A percentile compares a stretch with the other conserved stretches of the same genome.
Conservation (phyloP, 2,888 invertebrate species). For the Laothoe populi region DNA sequence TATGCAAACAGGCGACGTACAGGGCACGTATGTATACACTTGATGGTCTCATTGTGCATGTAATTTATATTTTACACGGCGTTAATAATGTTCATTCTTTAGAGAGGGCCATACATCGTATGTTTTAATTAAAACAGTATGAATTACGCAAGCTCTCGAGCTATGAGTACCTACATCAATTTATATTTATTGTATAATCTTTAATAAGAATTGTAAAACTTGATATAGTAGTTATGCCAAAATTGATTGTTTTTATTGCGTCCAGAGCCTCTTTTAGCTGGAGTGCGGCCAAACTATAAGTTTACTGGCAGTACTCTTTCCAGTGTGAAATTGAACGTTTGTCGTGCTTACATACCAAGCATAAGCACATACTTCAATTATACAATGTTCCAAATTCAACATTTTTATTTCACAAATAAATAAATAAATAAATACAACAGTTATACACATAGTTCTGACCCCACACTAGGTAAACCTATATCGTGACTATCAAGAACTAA, state of each 20-base stretch:
- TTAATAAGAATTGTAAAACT: slow-evolving; percentile 11
- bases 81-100: slow-evolving; percentile 25
- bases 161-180: background rate
- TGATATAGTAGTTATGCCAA: slow-evolving; percentile 28
- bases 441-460: no score
- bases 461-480: no score
- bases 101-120: slow-evolving; percentile 22
- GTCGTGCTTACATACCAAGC: slow-evolving; percentile 8
- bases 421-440: no score
- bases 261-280: slow-evolving; percentile 42
- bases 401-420: no score
- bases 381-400: background rate
- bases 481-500: no score
- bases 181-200: background rate
- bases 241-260: slow-evolving; percentile 50
- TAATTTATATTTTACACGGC: slow-evolving; percentile 23
- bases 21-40: slow-evolving; percentile 8
- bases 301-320: slow-evolving; percentile 47
- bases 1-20: slow-evolving; percentile 21
- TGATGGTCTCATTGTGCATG: slow-evolving; percentile 22
- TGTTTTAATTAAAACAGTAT: slow-evolving; percentile 19
- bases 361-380: slow-evolving; percentile 1
- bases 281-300: slow-evolving; percentile 54
- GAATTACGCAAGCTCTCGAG: slow-evolving; percentile 5
- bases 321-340: slow-evolving; percentile 49